Evolutionary conservation across 2,888 invertebrate species (phyloP), one percentile per base, ranked within the genome.

Genomic region (Volucella zonaria): DNA sequence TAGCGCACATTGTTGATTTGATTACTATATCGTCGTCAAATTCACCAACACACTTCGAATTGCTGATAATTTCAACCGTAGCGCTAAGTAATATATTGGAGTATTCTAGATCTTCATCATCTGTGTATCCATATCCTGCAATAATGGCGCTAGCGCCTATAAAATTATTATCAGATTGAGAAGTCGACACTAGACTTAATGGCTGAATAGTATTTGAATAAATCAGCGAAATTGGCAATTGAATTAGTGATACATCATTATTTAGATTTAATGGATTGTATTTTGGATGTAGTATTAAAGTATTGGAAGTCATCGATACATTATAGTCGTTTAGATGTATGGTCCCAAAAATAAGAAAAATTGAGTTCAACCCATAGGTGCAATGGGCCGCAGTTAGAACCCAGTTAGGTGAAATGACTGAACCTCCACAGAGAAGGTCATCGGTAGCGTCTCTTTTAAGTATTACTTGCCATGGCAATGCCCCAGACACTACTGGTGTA

Each of bases 321-420:
- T 82, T 87, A 0, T 88, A 86, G 0, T 88, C 76, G n/a, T 89
- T 87, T 2, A 90, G 64, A 6, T 88, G 54, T 0, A 88, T 86
- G 2, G 88, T 89, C 61, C 91, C 91, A 52, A 91, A 91, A 8
- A 89, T 77, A 0, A 91, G 49, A 3, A 87, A 88, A 1, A 91
- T 51, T 0, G 89, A 89, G 3, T 43, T 70, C 0, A 82, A 80
- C 0, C 88, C 89, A 52, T 88, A 88, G 11, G 89, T 88, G 61
- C 91, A 91, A 79, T 91, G 91, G 0, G 89, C 91, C 1, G 91
- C 92, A 0, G 91, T 92, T 0, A 91, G 82, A n/a, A 92, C 90
- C 89, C 90, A 91, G 1, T 51, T 74, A 9, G 82, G 49, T 0
- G 89, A 87, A 10, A 91, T 89, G 3, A 91, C 89, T 0, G 90